Conservation (phyloP, 2,113 vertebrate species). For the Hyperoodon ampullatus region DNA sequence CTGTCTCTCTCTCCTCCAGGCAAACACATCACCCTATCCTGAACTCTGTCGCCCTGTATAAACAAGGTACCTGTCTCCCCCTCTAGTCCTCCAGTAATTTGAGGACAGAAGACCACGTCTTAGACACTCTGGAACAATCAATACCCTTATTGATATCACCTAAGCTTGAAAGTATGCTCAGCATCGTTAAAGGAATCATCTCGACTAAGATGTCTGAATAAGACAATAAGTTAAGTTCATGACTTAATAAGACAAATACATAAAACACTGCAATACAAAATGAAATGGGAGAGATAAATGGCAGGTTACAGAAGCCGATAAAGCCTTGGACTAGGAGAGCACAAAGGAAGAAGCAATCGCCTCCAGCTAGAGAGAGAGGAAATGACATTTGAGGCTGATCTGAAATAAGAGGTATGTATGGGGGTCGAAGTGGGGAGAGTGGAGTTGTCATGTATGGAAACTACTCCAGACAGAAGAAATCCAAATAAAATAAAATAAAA, state of each 20-base stretch:
- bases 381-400: not conserved
- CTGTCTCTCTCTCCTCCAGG: not conserved
- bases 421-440: not conserved
- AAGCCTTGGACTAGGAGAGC: not conserved
- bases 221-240: not conserved
- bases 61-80: not conserved
- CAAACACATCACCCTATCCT: not conserved
- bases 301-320: not conserved
- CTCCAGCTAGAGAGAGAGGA: not conserved
- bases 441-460: not conserved
- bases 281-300: not conserved
- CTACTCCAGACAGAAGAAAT: conserved; percentile 14
- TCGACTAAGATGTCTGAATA: not conserved
- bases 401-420: not conserved
- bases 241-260: not conserved
- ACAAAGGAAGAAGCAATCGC: not conserved
- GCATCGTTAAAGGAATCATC: not conserved
- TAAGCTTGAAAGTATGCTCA: not conserved
- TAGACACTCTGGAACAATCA: not conserved
- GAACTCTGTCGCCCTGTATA: not conserved
- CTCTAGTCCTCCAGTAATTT: not conserved
- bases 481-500: not conserved
- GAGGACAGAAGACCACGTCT: not conserved
- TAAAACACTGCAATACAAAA: not conserved
- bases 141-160: not conserved